phyloP scores from a whole-genome alignment of 2,888 invertebrate genomes.

The Ectemnius continuus region DNA sequence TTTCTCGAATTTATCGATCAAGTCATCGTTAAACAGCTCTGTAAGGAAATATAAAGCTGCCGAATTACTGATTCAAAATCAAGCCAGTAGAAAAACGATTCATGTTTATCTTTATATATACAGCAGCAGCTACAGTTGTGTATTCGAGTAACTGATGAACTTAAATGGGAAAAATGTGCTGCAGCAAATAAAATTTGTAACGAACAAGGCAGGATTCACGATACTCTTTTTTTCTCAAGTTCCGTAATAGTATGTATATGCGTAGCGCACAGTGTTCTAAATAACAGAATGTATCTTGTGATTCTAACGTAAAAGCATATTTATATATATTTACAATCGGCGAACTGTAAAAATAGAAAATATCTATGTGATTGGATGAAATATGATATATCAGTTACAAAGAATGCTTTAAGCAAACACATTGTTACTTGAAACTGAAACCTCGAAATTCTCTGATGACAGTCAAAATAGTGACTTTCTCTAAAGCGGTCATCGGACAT shows the following conservation, averaged over 20 bases:
- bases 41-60: constrained; percentile 22
- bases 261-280: constrained; percentile 32
- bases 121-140: constrained; percentile 5
- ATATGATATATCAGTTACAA: constrained; percentile 34
- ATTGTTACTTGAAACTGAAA: constrained; percentile 35
- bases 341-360: constrained; percentile 54
- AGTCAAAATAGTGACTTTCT: constrained; percentile 32
- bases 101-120: constrained; percentile 19
- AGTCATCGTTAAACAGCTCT: constrained; percentile 13
- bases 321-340: constrained; percentile 55
- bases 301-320: constrained; percentile 47
- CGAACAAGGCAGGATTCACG: constrained; percentile 23
- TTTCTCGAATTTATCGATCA: constrained; percentile 2
- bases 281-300: constrained; percentile 41
- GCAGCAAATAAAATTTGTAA: constrained; percentile 16
- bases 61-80: constrained; percentile 23
- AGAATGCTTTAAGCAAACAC: constrained; percentile 32
- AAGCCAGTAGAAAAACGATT: constrained; percentile 13
- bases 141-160: constrained; percentile 28
- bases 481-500: constrained; percentile 8
- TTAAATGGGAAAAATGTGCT: constrained; percentile 15
- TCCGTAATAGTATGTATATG: constrained; percentile 18
- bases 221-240: constrained; percentile 36
- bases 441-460: constrained; percentile 35
- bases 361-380: constrained; percentile 35